These are phyloP conservation scores for Vulpes vulpes DNA, from an alignment of 2,113 vertebrate species.

Conservation along the genomic window DNA sequence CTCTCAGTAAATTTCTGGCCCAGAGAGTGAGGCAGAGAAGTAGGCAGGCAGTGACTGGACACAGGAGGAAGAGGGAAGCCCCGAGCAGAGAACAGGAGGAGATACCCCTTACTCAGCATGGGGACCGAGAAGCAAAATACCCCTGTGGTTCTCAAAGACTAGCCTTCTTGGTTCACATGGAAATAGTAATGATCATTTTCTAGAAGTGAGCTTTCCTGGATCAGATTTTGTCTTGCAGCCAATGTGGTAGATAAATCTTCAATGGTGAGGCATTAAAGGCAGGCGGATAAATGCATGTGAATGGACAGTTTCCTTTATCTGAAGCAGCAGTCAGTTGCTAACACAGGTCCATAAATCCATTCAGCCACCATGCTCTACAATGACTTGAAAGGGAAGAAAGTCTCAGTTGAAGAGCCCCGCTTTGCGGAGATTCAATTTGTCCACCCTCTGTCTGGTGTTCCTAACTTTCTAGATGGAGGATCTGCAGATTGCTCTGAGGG, in stretches of 20 bases:
- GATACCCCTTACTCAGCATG: neutral
- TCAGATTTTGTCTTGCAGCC: constrained; percentile 27
- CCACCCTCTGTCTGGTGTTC: neutral
- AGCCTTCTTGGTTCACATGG: neutral
- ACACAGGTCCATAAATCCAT: neutral
- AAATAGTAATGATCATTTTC: constrained; percentile 16
- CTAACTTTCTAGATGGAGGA: neutral
- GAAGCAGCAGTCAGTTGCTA: neutral
- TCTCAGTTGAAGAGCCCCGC: neutral
- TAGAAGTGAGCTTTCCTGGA: constrained; percentile 26
- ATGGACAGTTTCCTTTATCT: neutral
- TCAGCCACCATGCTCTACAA: neutral
- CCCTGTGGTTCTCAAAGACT: neutral
- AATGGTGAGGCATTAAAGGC: neutral
- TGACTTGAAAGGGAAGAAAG: neutral
- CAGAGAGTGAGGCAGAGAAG: neutral
- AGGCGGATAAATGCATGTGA: neutral
- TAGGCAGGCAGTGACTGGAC: neutral
- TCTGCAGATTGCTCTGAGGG: neutral
- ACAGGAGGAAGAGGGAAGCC: neutral
- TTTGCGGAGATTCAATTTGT: neutral
- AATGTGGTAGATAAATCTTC: neutral
- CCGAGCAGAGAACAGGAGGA: neutral
- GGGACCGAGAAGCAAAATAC: neutral
- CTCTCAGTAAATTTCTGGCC: neutral